phyloP scores from a whole-genome alignment of 1,140 invertebrate species.

The Eriocheir sinensis region DNA sequence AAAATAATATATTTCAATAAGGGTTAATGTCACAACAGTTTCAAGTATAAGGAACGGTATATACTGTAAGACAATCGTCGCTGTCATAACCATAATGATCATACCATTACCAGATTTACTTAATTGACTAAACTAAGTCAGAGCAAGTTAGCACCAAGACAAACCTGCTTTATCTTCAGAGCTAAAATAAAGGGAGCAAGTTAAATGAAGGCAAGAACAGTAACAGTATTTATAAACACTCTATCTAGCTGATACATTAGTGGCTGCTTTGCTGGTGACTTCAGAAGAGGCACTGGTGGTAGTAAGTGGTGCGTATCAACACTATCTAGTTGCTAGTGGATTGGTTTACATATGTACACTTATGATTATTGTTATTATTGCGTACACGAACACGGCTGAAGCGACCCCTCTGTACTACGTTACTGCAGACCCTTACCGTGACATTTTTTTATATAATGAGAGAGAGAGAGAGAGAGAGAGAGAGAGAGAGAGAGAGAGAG shows the following conservation, averaged over 20 bases:
- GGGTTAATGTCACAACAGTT: neutral
- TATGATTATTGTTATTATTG: slow-evolving; percentile 51
- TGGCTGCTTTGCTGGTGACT: too few relatives aligned
- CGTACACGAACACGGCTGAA: too few relatives aligned
- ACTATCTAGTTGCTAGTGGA: neutral
- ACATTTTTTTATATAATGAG: neutral
- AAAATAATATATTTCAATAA: neutral
- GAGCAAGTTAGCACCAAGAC: neutral
- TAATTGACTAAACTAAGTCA: neutral
- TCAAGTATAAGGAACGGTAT: neutral
- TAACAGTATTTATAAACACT: too few relatives aligned
- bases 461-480: slow-evolving; percentile 50
- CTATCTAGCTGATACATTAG: too few relatives aligned
- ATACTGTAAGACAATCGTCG: too few relatives aligned
- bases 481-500: slow-evolving; percentile 50
- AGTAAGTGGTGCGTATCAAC: neutral
- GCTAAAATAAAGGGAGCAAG: neutral
- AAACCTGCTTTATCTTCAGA: neutral
- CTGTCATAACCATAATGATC: neutral
- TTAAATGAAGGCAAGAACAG: neutral
- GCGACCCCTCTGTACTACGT: too few relatives aligned
- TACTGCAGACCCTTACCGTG: too few relatives aligned
- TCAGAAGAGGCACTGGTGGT: neutral
- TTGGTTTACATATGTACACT: slow-evolving; percentile 56
- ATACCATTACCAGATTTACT: neutral